These are phyloP conservation scores for Orestias chungarensis DNA, from an alignment of 2,797 vertebrate genomes.

Conservation along the genomic window DNA sequence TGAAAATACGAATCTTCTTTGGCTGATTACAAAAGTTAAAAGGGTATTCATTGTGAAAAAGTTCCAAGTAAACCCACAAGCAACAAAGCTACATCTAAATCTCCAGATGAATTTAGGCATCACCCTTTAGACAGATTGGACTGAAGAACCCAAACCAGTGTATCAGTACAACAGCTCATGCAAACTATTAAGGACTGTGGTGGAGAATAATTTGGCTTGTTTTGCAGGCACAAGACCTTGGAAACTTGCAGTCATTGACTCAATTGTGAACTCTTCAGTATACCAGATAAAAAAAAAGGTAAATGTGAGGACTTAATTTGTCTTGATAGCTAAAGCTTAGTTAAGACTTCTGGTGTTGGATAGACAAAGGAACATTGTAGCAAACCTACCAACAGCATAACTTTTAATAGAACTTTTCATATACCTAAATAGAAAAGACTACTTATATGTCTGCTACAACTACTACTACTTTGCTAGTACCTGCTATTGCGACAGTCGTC, in stretches of 20 bases:
- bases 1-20: background rate
- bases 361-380: background rate
- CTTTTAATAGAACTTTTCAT: no score
- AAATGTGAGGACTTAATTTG: background rate
- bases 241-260: background rate
- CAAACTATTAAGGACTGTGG: background rate
- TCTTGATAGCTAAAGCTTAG: background rate
- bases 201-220: background rate
- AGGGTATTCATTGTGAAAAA: background rate
- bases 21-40: no score
- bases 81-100: background rate
- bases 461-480: conserved; percentile 71
- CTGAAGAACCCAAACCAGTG: background rate
- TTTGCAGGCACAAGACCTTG: background rate
- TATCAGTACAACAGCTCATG: background rate
- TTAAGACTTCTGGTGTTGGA: background rate
- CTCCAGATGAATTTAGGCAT: background rate
- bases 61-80: background rate
- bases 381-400: background rate
- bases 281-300: background rate
- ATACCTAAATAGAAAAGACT: no score
- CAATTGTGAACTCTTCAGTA: background rate
- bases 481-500: conserved; percentile 83
- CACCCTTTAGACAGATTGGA: background rate
- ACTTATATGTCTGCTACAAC: no score